Conservation (phyloP, 2,113 vertebrate genomes). For the Rhynchopsitta pachyrhyncha region DNA sequence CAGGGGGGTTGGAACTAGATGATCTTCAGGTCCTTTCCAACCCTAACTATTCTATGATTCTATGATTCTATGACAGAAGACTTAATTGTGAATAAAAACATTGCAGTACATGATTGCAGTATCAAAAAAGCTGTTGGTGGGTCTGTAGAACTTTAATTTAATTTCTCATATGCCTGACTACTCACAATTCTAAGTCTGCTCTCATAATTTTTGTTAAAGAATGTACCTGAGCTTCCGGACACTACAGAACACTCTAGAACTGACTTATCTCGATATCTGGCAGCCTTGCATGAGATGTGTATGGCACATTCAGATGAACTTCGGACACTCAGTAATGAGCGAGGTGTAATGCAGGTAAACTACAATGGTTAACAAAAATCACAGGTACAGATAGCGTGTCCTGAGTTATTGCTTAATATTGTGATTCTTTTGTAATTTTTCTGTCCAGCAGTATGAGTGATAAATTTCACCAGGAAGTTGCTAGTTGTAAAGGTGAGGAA, state of each 20-base stretch:
- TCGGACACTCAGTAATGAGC: constrained; percentile 92
- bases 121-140: background rate
- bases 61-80: background rate
- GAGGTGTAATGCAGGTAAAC: constrained; percentile 92
- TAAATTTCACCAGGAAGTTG: background rate
- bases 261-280: constrained; percentile 92
- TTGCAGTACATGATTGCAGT: background rate
- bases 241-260: constrained; percentile 90
- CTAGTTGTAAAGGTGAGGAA: background rate
- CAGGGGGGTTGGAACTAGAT: too few species aligned
- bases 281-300: constrained; percentile 93
- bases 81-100: background rate
- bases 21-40: too few species aligned
- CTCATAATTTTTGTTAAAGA: constrained; percentile 79
- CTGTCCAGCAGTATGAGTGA: background rate
- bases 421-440: background rate
- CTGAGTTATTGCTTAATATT: background rate
- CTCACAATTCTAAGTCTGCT: constrained; percentile 44
- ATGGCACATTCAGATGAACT: constrained; percentile 92
- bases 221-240: constrained; percentile 93
- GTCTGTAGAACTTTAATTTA: background rate
- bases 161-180: background rate
- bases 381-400: background rate
- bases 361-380: background rate
- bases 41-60: too few species aligned